Base-by-base conservation (phyloP, 2,888 invertebrate species). In the Iselma pallidipennis region DNA sequence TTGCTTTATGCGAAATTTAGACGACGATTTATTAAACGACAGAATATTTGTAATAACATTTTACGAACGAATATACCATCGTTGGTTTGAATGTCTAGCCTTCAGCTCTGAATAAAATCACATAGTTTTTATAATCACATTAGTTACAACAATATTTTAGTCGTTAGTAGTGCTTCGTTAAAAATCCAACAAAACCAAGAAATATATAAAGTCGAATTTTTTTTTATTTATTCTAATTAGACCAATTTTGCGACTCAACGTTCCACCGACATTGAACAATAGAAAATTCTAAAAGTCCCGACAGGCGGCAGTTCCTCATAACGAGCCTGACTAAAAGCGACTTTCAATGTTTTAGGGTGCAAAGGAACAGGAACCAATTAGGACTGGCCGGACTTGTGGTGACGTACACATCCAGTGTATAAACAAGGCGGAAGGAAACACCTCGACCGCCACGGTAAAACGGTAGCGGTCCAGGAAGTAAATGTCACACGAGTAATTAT, bases 301-400 rank as follows among this genome's bases (percentile, higher is more conserved):
- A n/a, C 50, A 14, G 16, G n/a, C 50, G n/a, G 49, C 25, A 50
- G 19, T 50, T 50, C 29, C 50, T 50, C 50, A 50, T 50, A 25
- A 29, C 16, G 33, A 31, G 29, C 49, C 49, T 42, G 10, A 26
- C 45, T 48, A 16, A 48, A 55, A 60, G 56, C 52, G 60, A 60
- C 54, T 61, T 61, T 49, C 56, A 62, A 29, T 55, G 55, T 57
- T 33, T 10, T 54, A 54, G 50, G 57, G 42, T 57, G 23, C 12
- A 54, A 54, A 49, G 59, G 61, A 70, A 67, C 71, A 71, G 72
- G 71, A 74, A 74, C 73, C 72, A 72, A 74, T 74, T 74, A 74
- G 70, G 60, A 59, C 54, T 49, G 26, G 69, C 70, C 71, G 73
- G 73, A 72, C 69, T 66, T 66, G 71, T 55, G 69, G 67, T 62